These are phyloP conservation scores for Lasioglossum oenotherae DNA, from an alignment of 2,888 invertebrate species.

Conservation along the genomic window DNA sequence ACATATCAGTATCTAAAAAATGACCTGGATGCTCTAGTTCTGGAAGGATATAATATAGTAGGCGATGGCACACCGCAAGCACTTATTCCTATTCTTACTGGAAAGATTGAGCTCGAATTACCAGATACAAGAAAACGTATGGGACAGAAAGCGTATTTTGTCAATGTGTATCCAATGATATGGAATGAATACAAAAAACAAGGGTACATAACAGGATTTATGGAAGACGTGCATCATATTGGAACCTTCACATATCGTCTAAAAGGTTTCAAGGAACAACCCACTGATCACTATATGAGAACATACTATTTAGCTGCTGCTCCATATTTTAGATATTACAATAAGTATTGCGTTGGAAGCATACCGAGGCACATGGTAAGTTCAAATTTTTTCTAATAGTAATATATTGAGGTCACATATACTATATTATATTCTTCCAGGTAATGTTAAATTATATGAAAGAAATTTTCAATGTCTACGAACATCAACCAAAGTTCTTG, in stretches of 20 bases:
- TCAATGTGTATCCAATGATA: conserved; percentile 93
- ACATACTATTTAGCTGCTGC: conserved; percentile 91
- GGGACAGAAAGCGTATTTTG: conserved; percentile 86
- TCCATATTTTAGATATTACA: conserved; percentile 86
- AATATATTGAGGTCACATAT: not conserved
- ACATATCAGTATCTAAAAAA: conserved; percentile 89
- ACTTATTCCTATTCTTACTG: conserved; percentile 94
- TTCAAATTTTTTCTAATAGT: conserved; percentile 12
- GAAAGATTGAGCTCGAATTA: conserved; percentile 93
- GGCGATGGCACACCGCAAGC: conserved; percentile 96
- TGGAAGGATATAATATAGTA: conserved; percentile 93
- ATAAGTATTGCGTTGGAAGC: conserved; percentile 89
- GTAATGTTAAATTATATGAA: conserved; percentile 85
- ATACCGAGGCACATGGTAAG: conserved; percentile 90
- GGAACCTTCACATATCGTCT: conserved; percentile 96
- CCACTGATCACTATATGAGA: conserved; percentile 96
- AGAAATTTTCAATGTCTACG: conserved; percentile 87
- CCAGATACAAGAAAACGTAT: conserved; percentile 93
- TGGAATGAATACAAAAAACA: conserved; percentile 91
- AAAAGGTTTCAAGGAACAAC: conserved; percentile 92
- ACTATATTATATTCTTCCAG: conserved; percentile 73
- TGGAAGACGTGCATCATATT: conserved; percentile 93
- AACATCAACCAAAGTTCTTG: conserved; percentile 90
- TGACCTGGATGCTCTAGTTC: conserved; percentile 87
- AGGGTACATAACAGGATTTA: conserved; percentile 91